Conservation (phyloP, 2,797 vertebrate genomes). For the Pteronotus mesoamericanus region DNA sequence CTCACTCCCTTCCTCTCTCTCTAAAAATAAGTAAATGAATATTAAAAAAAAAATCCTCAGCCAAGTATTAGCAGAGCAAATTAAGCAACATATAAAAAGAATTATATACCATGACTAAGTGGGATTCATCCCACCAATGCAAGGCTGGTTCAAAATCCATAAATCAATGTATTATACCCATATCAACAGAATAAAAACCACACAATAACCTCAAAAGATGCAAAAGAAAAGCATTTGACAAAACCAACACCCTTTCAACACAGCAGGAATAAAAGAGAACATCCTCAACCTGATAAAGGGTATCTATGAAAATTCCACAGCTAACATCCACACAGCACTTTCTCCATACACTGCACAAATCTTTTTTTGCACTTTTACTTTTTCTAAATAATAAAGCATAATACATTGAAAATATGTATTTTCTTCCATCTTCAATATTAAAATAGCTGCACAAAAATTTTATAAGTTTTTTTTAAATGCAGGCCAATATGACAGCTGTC, state of each 20-base stretch:
- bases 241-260: background rate
- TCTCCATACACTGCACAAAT: background rate
- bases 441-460: background rate
- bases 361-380: background rate
- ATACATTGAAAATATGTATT: background rate
- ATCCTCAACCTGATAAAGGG: background rate
- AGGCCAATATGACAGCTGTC: background rate
- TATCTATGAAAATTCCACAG: background rate
- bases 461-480: background rate
- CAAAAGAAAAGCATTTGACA: background rate
- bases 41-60: slow-evolving; percentile 9
- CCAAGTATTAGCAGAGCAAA: background rate
- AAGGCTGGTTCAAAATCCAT: background rate
- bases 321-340: background rate
- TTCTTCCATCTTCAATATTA: background rate
- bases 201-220: background rate
- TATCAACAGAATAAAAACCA: background rate
- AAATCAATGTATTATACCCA: background rate
- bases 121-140: background rate
- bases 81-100: background rate
- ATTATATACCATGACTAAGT: background rate
- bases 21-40: no score
- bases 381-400: background rate
- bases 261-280: background rate
- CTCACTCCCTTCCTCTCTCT: no score